Evolutionary conservation across 2,113 vertebrate species (phyloP).

Genomic region (Scopus umbretta): DNA sequence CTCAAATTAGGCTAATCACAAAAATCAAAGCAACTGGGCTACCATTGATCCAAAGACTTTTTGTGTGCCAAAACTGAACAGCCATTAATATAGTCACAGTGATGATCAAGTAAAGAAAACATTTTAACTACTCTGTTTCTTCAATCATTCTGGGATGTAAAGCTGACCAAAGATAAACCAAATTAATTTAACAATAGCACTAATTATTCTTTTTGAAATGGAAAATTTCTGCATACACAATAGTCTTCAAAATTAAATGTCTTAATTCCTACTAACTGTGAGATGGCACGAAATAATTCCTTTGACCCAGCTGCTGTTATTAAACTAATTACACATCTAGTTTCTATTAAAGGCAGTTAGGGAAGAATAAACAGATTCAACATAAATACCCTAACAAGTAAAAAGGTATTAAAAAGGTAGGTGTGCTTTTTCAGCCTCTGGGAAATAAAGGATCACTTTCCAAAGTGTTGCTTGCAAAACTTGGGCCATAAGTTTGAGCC

Average conservation of each 20-base stretch:
- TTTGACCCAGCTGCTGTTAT: constrained; percentile 19
- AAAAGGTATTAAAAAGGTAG: not conserved
- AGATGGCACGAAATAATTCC: constrained; percentile 5
- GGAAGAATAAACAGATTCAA: not conserved
- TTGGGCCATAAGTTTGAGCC: not conserved
- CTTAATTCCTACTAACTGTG: constrained; percentile 3
- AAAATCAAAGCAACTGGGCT: not conserved
- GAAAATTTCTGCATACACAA: constrained; percentile 8
- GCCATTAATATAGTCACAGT: not conserved
- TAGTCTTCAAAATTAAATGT: not conserved
- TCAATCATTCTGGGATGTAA: not conserved
- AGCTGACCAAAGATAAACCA: constrained; percentile 26
- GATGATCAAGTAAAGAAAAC: not conserved
- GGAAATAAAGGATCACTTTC: not conserved
- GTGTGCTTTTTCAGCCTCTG: not conserved
- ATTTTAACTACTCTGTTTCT: not conserved
- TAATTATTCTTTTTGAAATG: constrained; percentile 42
- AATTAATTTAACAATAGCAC: constrained; percentile 24
- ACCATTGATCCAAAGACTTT: not conserved
- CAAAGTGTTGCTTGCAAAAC: not conserved
- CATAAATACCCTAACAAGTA: not conserved
- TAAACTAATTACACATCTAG: constrained; percentile 8
- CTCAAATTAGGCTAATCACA: not conserved
- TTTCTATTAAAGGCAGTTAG: not conserved
- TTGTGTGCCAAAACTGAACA: not conserved